Percentiles rank a stretch among this genome's conserved stretches.
Evolutionary conservation across 2,797 vertebrate genomes (phyloP).

Genomic region (Rhinella marina): DNA sequence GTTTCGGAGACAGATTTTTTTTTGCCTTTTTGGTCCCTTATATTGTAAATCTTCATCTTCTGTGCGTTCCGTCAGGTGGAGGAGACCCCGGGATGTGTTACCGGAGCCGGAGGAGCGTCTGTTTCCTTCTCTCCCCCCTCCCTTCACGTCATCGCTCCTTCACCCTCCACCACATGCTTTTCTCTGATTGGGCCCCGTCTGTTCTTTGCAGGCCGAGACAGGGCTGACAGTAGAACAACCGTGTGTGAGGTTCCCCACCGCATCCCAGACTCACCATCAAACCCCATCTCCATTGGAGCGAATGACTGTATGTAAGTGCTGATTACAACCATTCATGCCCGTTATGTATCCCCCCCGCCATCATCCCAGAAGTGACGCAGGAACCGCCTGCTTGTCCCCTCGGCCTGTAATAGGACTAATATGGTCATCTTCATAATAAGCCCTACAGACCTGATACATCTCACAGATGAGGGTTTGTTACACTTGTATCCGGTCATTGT

Average conservation of each 20-base stretch:
- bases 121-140: background rate
- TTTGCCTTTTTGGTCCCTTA: too few relatives aligned
- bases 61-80: background rate
- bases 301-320: constrained; percentile 96
- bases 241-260: constrained; percentile 91
- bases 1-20: too few relatives aligned
- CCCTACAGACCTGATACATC: background rate
- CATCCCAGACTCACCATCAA: constrained; percentile 92
- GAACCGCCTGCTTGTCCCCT: too few relatives aligned
- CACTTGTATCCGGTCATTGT: background rate
- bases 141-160: constrained; percentile 10
- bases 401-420: background rate
- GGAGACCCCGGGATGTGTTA: background rate
- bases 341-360: constrained; percentile 30
- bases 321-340: constrained; percentile 68
- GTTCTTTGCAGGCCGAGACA: constrained; percentile 89
- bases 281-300: constrained; percentile 86
- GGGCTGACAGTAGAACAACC: constrained; percentile 90
- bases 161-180: constrained; percentile 59
- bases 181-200: constrained; percentile 67
- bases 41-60: background rate
- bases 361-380: background rate
- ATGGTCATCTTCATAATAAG: background rate
- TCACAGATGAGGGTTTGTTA: background rate
- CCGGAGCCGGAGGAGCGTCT: background rate